phyloP scores from a whole-genome alignment of 2,888 invertebrate species.

The Lithophane socia region DNA sequence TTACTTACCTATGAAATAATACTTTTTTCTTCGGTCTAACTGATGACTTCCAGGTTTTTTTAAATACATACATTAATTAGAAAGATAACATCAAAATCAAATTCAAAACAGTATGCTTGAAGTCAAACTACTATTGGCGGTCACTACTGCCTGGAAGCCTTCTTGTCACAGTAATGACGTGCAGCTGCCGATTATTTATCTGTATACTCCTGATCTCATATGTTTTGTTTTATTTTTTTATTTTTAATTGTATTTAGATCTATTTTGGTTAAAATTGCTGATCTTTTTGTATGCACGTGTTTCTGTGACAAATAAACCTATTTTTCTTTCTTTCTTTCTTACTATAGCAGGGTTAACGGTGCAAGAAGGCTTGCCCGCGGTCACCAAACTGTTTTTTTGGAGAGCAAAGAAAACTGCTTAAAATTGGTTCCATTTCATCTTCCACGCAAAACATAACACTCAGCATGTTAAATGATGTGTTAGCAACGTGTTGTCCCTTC shows the following conservation, averaged over 20 bases:
- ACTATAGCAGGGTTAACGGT: background rate
- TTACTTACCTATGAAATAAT: background rate
- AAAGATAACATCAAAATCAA: background rate
- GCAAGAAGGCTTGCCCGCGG: conserved; percentile 2
- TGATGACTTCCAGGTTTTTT: background rate
- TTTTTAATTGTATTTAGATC: too few species aligned
- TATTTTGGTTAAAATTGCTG: too few species aligned
- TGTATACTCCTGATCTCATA: too few species aligned
- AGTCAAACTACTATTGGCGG: background rate
- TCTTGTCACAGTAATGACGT: too few species aligned
- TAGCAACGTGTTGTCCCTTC: conserved; percentile 56
- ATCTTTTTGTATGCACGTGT: too few species aligned
- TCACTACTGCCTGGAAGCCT: too few species aligned
- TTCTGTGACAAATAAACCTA: too few species aligned
- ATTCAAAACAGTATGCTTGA: background rate
- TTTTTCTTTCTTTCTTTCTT: too few species aligned
- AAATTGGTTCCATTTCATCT: conserved; percentile 13
- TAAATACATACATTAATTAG: background rate
- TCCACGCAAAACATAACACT: conserved; percentile 25
- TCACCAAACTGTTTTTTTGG: conserved; percentile 33
- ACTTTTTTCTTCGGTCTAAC: background rate
- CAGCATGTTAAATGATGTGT: conserved; percentile 24
- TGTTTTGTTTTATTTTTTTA: too few species aligned
- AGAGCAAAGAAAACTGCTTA: conserved; percentile 11
- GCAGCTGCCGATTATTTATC: too few species aligned